Percentiles rank a stretch among this genome's conserved stretches.
Conservation (phyloP, 2,888 invertebrate species). For the Aquatica leii region DNA sequence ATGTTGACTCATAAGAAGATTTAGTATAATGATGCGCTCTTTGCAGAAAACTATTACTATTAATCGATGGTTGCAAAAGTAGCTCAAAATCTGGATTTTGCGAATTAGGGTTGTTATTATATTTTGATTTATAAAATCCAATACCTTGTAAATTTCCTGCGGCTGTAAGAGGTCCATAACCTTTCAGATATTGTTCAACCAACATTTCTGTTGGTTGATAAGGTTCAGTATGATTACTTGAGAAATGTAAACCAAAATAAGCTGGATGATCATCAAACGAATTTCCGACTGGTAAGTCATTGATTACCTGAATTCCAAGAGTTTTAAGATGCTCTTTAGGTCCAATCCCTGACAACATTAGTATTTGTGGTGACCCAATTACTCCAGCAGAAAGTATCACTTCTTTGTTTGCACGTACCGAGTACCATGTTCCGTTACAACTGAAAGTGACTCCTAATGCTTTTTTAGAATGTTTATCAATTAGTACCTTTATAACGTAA, state of each 20-base stretch:
- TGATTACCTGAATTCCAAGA: conserved; percentile 39
- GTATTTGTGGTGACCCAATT: conserved; percentile 64
- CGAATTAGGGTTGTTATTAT: not conserved
- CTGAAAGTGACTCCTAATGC: conserved; percentile 67
- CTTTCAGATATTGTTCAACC: conserved; percentile 37
- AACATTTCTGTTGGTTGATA: conserved; percentile 10
- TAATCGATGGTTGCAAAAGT: conserved; percentile 20
- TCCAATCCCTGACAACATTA: conserved; percentile 50
- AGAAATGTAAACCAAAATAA: conserved; percentile 42
- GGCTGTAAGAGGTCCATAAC: conserved; percentile 38
- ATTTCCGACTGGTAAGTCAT: conserved; percentile 43
- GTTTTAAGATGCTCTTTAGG: conserved; percentile 42
- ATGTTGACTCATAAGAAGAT: not conserved
- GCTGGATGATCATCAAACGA: conserved; percentile 45
- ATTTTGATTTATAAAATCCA: conserved; percentile 21
- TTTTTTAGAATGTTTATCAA: conserved; percentile 61
- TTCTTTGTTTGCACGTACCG: conserved; percentile 68
- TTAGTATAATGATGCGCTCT: not conserved
- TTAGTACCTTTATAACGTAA: conserved; percentile 65
- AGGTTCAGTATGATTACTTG: conserved; percentile 62
- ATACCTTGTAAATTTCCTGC: conserved; percentile 42
- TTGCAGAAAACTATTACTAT: not conserved
- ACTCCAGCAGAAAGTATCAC: conserved; percentile 80
- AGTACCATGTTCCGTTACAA: conserved; percentile 58
- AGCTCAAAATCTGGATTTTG: conserved; percentile 35